Base-by-base conservation (phyloP, 2,113 vertebrate species). In the Osmerus mordax region DNA sequence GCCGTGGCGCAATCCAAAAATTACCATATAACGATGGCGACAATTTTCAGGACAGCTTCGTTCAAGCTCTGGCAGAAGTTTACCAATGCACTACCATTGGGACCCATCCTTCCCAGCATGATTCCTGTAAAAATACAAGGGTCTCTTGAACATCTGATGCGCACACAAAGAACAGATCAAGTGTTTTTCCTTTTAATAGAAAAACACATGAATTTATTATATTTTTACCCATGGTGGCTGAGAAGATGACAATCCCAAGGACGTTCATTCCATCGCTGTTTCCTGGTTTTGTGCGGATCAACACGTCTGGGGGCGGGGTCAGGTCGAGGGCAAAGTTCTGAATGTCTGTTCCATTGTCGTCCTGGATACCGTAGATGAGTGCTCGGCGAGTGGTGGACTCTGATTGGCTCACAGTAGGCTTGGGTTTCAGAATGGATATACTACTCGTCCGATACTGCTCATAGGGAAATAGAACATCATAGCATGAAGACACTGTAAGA, bases 21-120 rank as follows among this genome's bases (percentile, higher is more conserved):
- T 92, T 86, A 98, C 97, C 97, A 99, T 79, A 96, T 97, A 52
- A 97, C 93, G 64, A 99, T 95, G 0, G 96, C 96, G 47, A 99
- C 96, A 2, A 99, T 98, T 89, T 95, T 95, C 82, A 99, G 95
- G 80, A 99, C 96, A 0, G 95, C 95, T 84, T 99, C 97, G 0
- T 99, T 99, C 79, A 99, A 87, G 76, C 97, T 98, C 87, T 98
- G 97, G 80, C 97, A 98, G 87, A 99, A 98, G 89, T 95, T 99
- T 71, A 99, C 96, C 87, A 99, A 81, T 23, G 97, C 96, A 47
- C 91, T 92, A 0, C 97, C 97, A 0, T 94, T 97, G 55, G 94
- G 94, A 3, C 97, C 97, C 97, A 99, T 99, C 77, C 96, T 94
- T 69, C 97, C 97, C 81, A 99, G 70, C 97, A 98, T 98, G 72